Conservation (phyloP, 2,113 vertebrate species). For the Syngnathus floridae region DNA sequence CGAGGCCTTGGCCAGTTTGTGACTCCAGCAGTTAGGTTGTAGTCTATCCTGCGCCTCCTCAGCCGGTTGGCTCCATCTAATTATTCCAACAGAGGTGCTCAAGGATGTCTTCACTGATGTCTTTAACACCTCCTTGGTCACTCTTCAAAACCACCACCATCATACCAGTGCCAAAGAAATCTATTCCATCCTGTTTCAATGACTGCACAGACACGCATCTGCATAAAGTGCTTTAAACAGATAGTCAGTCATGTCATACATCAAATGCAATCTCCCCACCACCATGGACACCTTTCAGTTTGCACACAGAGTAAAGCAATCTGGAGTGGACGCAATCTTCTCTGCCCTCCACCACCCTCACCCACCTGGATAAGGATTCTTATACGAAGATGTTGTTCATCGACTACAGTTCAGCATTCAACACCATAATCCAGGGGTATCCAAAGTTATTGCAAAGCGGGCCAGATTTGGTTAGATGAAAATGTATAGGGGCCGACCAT, state of each 20-base stretch:
- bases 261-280: not conserved
- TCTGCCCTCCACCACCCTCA: slow-evolving; percentile 6
- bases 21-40: too few species aligned
- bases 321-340: not conserved
- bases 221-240: slow-evolving; percentile 3
- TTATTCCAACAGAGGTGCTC: too few species aligned
- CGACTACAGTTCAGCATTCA: slow-evolving; percentile 9
- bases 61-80: too few species aligned
- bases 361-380: not conserved
- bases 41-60: too few species aligned
- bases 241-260: not conserved
- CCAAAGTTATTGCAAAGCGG: too few species aligned
- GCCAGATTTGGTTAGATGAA: too few species aligned
- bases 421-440: not conserved
- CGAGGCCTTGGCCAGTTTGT: too few species aligned
- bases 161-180: too few species aligned
- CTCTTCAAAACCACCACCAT: too few species aligned
- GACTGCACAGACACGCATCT: slow-evolving; percentile 2
- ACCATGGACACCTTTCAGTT: slow-evolving; percentile 1
- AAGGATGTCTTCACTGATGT: too few species aligned
- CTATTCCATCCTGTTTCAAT: not conserved
- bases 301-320: not conserved
- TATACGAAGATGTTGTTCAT: slow-evolving; percentile 10
- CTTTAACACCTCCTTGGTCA: too few species aligned
- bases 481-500: too few species aligned